Conservation (phyloP, 2,113 vertebrate genomes). For the Oreochromis niloticus region DNA sequence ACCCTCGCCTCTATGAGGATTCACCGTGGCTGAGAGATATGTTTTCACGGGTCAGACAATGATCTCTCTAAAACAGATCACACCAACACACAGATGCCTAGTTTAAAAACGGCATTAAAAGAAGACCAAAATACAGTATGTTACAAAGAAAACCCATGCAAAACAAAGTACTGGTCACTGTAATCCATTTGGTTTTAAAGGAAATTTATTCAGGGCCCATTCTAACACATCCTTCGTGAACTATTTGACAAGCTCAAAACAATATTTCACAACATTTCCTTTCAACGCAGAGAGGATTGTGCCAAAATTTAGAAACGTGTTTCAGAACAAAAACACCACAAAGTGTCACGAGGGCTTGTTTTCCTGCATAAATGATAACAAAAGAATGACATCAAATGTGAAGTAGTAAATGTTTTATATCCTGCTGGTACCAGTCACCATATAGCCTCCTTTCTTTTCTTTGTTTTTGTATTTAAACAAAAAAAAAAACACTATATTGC, state of each 20-base stretch:
- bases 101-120: neutral
- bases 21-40: constrained; percentile 85
- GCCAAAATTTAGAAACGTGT: constrained; percentile 30
- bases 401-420: neutral
- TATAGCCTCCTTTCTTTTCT: neutral
- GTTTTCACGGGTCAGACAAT: constrained; percentile 76
- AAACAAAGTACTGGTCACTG: neutral
- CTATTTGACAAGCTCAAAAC: neutral
- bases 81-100: neutral
- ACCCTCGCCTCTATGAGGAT: constrained; percentile 89
- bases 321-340: neutral
- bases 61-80: neutral
- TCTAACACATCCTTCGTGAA: neutral
- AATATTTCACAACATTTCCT: neutral
- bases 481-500: rapidly evolving
- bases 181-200: neutral
- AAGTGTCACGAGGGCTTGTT: neutral
- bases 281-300: neutral
- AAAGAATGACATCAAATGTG: neutral
- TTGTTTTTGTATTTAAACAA: neutral
- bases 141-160: neutral
- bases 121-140: neutral
- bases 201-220: neutral
- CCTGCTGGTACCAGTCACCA: neutral
- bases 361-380: neutral